Evolutionary conservation across 2,113 vertebrate species (phyloP), one percentile per base, ranked within the genome.

Genomic region (Callospermophilus lateralis): DNA sequence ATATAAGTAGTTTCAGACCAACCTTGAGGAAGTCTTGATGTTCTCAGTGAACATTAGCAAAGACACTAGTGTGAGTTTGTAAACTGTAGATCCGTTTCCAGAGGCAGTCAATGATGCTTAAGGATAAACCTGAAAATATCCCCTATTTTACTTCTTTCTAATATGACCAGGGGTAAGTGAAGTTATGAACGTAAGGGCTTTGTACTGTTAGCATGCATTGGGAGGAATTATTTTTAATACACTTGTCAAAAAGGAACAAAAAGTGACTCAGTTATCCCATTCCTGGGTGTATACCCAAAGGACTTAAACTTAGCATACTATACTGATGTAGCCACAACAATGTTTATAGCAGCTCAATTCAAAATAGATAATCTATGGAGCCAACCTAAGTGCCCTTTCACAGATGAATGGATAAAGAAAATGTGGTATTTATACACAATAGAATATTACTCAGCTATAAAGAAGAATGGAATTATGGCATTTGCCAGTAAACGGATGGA

Each of bases 151-250:
- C 22, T 85, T 77, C 2, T 17, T 92, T 73, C 45, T 45, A 51
- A 28, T 74, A 30, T 76, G 28, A 63, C 67, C 53, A 79, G 37
- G 15, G 81, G 79, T 83, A 77, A 96, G 51, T 28, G 15, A 93
- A 24, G 67, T 74, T 78, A 83, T 55, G 9, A 6, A 65, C 26
- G 30, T 55, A 87, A 67, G 7, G 9, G n/a, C 22, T 76, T 91
- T 70, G 42, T 72, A 28, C 20, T 80, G n/a, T 92, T 83, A 61
- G n/a, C 26, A 76, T 80, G 37, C 58, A 24, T 34, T 84, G 10
- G 34, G 22, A 72, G 7, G 19, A 93, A 86, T 74, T 95, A 58
- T 89, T 93, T 91, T 93, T 77, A 85, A 37, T 19, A 51, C 39
- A 32, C 15, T 63, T 80, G 79, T 80, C 68, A 87, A 73, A 96